These are phyloP conservation scores for Odocoileus virginianus DNA, from an alignment of 2,113 vertebrate genomes.

Conservation along the genomic window DNA sequence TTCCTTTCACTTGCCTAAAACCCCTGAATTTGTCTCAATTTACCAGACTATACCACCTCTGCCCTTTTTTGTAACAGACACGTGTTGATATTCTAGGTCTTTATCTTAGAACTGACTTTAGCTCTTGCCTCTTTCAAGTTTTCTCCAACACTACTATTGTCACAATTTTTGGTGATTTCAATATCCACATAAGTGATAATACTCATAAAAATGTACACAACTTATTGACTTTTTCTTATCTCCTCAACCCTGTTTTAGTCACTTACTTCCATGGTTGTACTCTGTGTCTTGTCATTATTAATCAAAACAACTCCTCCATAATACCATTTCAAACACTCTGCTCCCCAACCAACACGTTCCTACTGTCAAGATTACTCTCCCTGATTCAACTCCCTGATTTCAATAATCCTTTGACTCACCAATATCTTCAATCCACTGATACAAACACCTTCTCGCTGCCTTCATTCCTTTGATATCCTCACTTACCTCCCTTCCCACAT, in stretches of 20 bases:
- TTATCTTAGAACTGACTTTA: neutral
- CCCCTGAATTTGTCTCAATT: neutral
- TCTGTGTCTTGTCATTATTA: neutral
- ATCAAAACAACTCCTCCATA: neutral
- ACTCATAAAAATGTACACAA: neutral
- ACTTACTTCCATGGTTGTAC: neutral
- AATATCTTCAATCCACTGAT: neutral
- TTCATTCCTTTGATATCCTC: neutral
- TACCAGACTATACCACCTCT: neutral
- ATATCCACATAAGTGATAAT: neutral
- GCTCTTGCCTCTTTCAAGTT: neutral
- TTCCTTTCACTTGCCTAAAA: neutral
- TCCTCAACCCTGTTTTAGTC: neutral
- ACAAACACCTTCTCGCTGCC: neutral
- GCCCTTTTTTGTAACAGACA: neutral
- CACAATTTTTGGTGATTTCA: neutral
- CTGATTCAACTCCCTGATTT: neutral
- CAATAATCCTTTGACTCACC: neutral
- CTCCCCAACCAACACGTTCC: neutral
- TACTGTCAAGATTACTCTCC: neutral
- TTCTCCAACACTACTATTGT: neutral
- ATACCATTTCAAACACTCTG: neutral
- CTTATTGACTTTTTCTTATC: neutral
- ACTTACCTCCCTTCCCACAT: neutral
- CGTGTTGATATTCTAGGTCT: neutral